These are phyloP conservation scores for Drosophila erecta DNA, from an alignment of 1,140 invertebrate genomes.

Conservation along the genomic window DNA sequence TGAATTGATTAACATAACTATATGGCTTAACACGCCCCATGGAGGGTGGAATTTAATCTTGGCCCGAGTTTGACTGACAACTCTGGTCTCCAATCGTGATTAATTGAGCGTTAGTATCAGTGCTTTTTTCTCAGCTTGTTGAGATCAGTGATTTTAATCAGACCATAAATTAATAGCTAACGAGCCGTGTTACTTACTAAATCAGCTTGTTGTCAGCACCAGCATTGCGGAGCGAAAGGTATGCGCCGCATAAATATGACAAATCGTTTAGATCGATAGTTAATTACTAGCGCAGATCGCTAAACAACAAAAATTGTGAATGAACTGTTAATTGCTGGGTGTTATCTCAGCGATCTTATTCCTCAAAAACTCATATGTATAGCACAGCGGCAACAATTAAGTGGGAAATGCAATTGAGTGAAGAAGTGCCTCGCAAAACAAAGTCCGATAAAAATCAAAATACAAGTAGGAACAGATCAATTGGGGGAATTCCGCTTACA, in stretches of 20 bases:
- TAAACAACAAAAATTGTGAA: constrained; percentile 13
- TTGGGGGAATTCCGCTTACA: constrained; percentile 42
- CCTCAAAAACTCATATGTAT: background rate
- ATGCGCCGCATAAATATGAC: constrained; percentile 29
- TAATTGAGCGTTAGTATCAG: constrained; percentile 71
- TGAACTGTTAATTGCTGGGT: constrained; percentile 17
- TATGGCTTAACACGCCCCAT: constrained; percentile 15
- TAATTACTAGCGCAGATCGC: background rate
- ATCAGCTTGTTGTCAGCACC: constrained; percentile 23
- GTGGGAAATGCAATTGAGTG: background rate
- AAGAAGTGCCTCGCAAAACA: constrained; percentile 13
- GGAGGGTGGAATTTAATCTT: constrained; percentile 17
- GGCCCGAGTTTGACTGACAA: constrained; percentile 8
- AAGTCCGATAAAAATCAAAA: constrained; percentile 31
- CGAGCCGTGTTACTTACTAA: constrained; percentile 39
- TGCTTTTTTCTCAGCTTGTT: constrained; percentile 15
- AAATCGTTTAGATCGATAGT: constrained; percentile 37
- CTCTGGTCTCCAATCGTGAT: constrained; percentile 54
- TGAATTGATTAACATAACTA: constrained; percentile 66
- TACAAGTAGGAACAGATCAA: constrained; percentile 8
- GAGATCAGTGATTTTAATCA: constrained; percentile 35
- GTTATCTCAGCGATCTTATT: constrained; percentile 4
- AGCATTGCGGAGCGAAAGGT: constrained; percentile 33
- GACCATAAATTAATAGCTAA: constrained; percentile 61
- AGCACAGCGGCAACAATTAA: constrained; percentile 19